A percentile compares a stretch with the other conserved stretches of the same genome.
Conservation (phyloP, 1,140 invertebrate species). For the Drosophila sturtevanti region DNA sequence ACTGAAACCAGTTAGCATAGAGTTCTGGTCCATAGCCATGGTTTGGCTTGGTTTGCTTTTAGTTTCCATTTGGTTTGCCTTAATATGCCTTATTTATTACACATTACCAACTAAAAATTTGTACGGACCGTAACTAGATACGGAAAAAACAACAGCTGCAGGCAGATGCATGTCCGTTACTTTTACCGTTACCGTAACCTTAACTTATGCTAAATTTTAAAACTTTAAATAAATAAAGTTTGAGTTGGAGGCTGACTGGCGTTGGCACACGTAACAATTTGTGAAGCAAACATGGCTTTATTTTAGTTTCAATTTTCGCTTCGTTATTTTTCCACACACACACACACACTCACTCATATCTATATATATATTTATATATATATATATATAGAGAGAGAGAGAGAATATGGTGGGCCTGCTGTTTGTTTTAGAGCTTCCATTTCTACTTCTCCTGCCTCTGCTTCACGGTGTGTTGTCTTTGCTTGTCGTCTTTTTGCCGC, state of each 20-base stretch:
- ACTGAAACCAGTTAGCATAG: constrained; percentile 38
- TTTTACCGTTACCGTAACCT: constrained; percentile 24
- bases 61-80: constrained; percentile 33
- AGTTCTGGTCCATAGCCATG: constrained; percentile 18
- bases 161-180: background rate
- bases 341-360: constrained; percentile 21
- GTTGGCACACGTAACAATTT: constrained; percentile 67
- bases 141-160: constrained; percentile 1
- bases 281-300: constrained; percentile 77
- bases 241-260: constrained; percentile 33
- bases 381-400: too few species aligned
- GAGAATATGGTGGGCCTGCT: constrained; percentile 29
- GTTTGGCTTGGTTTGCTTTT: background rate
- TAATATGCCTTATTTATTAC: constrained; percentile 68
- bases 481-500: constrained; percentile 70
- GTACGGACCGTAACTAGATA: background rate
- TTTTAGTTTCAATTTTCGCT: constrained; percentile 81
- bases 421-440: constrained; percentile 72
- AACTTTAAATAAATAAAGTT: constrained; percentile 81
- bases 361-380: background rate
- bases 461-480: constrained; percentile 63
- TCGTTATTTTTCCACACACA: constrained; percentile 68
- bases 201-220: constrained; percentile 71
- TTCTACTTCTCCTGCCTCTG: constrained; percentile 11
- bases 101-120: constrained; percentile 56